Evolutionary conservation across 2,113 vertebrate species (phyloP).

Genomic region (Chroicocephalus ridibundus): DNA sequence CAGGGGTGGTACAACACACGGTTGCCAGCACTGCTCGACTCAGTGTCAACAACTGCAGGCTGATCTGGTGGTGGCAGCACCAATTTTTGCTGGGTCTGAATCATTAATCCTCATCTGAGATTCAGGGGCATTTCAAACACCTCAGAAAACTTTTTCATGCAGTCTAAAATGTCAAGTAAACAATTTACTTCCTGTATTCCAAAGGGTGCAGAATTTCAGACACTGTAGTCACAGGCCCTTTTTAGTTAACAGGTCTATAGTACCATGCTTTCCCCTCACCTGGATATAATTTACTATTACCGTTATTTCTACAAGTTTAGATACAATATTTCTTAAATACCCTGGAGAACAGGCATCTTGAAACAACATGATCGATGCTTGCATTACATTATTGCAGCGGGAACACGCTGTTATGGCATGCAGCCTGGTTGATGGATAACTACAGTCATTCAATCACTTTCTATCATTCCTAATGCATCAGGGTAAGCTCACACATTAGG

Average conservation of each 20-base stretch:
- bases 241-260: background rate
- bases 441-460: background rate
- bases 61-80: background rate
- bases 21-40: accelerated
- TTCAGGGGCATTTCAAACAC: background rate
- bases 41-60: background rate
- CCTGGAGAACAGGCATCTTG: background rate
- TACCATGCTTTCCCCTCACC: background rate
- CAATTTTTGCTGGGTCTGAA: background rate
- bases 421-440: background rate
- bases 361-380: background rate
- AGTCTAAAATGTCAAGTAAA: background rate
- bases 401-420: background rate
- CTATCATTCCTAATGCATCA: background rate
- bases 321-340: background rate
- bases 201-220: background rate
- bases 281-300: background rate
- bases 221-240: background rate
- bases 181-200: background rate
- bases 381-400: background rate
- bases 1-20: accelerated
- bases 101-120: background rate
- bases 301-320: background rate
- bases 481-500: background rate
- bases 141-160: background rate